Percentiles rank a stretch among this genome's conserved stretches.
These are phyloP conservation scores for Pandemis cinnamomeana DNA, from an alignment of 2,888 invertebrate genomes.

Conservation along the genomic window DNA sequence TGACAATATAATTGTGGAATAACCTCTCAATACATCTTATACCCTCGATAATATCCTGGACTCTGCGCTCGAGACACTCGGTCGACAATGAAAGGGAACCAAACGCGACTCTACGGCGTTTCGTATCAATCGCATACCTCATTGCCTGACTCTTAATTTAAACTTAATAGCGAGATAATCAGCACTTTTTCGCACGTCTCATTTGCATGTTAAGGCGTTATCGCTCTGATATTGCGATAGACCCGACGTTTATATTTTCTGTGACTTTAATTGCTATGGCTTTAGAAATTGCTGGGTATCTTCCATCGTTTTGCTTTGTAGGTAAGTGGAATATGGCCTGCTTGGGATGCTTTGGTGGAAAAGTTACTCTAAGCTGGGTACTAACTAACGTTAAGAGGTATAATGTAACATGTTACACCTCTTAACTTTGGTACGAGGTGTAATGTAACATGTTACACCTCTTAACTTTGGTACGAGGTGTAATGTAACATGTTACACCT, in stretches of 20 bases:
- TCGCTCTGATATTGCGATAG: conserved; percentile 31
- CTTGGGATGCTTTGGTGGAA: background rate
- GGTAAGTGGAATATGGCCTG: conserved; percentile 28
- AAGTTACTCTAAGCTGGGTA: background rate
- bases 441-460: too few relatives aligned
- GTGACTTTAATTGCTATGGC: conserved; percentile 48
- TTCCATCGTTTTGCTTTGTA: conserved; percentile 17
- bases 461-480: too few relatives aligned
- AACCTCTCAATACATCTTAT: conserved; percentile 47
- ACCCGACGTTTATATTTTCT: conserved; percentile 34
- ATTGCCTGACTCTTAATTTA: conserved; percentile 45
- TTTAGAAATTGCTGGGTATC: conserved; percentile 53
- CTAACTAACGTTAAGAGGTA: too few relatives aligned
- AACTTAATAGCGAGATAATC: conserved; percentile 47
- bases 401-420: too few relatives aligned
- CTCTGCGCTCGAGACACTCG: background rate
- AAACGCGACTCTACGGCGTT: background rate
- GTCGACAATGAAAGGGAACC: background rate
- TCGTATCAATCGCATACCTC: conserved; percentile 36
- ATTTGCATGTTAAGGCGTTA: conserved; percentile 46
- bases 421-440: too few relatives aligned
- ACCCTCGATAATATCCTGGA: background rate
- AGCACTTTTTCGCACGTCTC: conserved; percentile 47
- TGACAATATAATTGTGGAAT: conserved; percentile 73
- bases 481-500: too few relatives aligned